These are phyloP conservation scores for Danaus melanippus DNA, from an alignment of 1,140 invertebrate species.

Conservation along the genomic window DNA sequence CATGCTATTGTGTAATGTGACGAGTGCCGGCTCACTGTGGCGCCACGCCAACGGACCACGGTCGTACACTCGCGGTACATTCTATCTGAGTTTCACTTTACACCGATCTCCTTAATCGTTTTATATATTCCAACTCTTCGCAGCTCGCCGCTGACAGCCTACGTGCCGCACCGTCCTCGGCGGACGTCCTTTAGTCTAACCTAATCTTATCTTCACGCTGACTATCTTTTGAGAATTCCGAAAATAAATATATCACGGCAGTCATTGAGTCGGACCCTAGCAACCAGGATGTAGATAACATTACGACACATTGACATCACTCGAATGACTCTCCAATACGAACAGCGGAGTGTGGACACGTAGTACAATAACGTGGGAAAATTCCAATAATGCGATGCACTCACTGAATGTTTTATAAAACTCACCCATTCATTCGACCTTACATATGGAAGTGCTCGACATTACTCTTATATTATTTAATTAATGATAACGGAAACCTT, in stretches of 20 bases:
- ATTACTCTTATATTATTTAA: no score
- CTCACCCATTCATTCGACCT: not conserved
- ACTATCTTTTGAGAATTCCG: conserved; percentile 12
- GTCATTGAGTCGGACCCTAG: conserved; percentile 29
- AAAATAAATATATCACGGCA: conserved; percentile 10
- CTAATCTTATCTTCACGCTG: not conserved
- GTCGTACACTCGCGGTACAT: conserved; percentile 40
- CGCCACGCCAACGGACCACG: conserved; percentile 54
- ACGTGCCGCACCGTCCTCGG: not conserved
- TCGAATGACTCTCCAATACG: conserved; percentile 25
- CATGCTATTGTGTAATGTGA: conserved; percentile 34
- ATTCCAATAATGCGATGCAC: conserved; percentile 25
- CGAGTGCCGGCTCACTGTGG: conserved; percentile 32
- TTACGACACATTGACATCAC: conserved; percentile 55
- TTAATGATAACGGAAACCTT: no score
- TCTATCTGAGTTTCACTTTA: conserved; percentile 23
- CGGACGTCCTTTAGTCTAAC: not conserved
- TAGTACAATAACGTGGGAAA: conserved; percentile 38
- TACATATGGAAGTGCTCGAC: no score
- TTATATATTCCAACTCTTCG: conserved; percentile 2
- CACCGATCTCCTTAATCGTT: conserved; percentile 6
- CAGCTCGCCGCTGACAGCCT: not conserved
- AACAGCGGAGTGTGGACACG: conserved; percentile 16
- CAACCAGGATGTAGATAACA: conserved; percentile 60
- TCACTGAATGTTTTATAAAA: not conserved